A percentile compares a stretch with the other conserved stretches of the same genome.
Conservation (phyloP, 2,797 vertebrate genomes). For the Oophaga sylvatica region DNA sequence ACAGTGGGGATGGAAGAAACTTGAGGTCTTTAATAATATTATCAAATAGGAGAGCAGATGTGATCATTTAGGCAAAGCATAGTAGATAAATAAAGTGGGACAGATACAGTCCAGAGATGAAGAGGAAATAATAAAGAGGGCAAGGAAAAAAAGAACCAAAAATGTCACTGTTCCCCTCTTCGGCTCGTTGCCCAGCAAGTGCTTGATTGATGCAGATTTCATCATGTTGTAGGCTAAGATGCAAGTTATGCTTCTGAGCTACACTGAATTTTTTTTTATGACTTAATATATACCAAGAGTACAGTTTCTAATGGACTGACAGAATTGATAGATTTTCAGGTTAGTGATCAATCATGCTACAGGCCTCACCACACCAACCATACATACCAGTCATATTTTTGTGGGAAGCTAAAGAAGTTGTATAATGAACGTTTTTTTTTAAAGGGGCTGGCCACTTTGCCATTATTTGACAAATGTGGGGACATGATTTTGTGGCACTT, state of each 20-base stretch:
- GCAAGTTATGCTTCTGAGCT: not conserved
- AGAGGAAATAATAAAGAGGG: not conserved
- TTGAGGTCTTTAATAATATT: too few species aligned
- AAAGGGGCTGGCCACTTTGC: too few species aligned
- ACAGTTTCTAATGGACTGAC: not conserved
- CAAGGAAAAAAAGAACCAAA: not conserved
- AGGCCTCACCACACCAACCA: not conserved
- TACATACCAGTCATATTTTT: not conserved
- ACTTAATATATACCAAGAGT: not conserved
- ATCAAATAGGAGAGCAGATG: not conserved
- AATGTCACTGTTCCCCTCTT: not conserved
- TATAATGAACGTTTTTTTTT: too few species aligned
- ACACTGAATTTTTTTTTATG: not conserved
- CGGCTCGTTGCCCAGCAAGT: not conserved
- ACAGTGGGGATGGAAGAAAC: too few species aligned
- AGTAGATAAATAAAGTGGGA: not conserved
- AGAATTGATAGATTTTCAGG: not conserved
- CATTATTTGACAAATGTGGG: too few species aligned
- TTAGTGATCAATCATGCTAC: not conserved
- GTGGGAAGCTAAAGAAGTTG: not conserved
- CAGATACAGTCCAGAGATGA: not conserved
- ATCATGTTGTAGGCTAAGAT: not conserved
- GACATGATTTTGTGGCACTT: too few species aligned
- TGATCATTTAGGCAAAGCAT: not conserved
- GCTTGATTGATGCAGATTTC: not conserved